Base-by-base conservation (phyloP, 2,888 invertebrate genomes). In the Nasonia oneida region DNA sequence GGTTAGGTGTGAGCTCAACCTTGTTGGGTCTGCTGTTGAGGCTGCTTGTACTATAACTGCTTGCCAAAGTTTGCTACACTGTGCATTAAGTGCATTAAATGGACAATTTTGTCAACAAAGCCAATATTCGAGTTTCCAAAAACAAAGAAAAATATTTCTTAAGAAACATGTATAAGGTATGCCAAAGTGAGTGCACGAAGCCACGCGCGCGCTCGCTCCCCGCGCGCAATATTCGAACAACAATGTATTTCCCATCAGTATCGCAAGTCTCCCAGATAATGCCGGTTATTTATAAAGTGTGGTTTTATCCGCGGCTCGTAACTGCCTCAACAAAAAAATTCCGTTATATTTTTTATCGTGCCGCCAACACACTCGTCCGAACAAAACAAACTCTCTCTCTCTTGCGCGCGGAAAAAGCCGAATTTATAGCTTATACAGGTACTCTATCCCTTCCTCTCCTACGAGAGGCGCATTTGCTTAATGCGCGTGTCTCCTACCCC, bases 301-400 rank as follows among this genome's bases (percentile, higher is more conserved):
- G 42, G 50, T 74, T 50, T 81, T 74, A 81, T 81, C 29, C 70
- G 70, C 47, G n/a, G 37, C 29, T 78, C 29, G 67, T 47, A 14
- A 23, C 57, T 29, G 67, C 42, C 10, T 8, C 39, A 73, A 73
- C 73, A 73, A 73, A 73, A 71, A 80, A 57, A 74, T 81, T 78
- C 73, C 77, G 77, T 57, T 70, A 70, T 79, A 79, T 79, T 83
- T 85, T 85, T 85, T 82, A 78, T 79, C 15, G 33, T 23, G 50
- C n/a, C 15, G 37, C 57, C 37, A 74, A 42, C 18, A 50, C 39
- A 23, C 61, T 57, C 23, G 47, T 67, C 15, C 71, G 29, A 29
- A 67, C 67, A 53, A 39, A 83, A 77, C 39, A 53, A 70, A 57
- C 29, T 29, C 37, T 37, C 37, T 37, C 37, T 4, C 37, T 37